A percentile compares a stretch with the other conserved stretches of the same genome.
These are phyloP conservation scores for Drosophila ananassae DNA, from an alignment of 1,140 invertebrate species.

Conservation along the genomic window DNA sequence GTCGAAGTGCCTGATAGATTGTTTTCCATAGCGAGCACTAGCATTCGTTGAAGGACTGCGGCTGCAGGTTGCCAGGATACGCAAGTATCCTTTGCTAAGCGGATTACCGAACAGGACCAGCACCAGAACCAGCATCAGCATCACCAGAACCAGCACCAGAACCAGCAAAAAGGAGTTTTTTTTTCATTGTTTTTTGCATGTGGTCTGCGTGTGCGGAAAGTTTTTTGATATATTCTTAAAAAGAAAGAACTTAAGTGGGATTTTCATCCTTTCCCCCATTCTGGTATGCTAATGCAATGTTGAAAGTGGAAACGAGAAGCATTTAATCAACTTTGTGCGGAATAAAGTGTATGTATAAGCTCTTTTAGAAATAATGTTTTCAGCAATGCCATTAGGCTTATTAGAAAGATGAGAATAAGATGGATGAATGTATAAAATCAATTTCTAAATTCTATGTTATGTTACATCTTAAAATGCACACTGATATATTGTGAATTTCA, in stretches of 20 bases:
- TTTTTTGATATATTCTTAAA: slow-evolving; percentile 19
- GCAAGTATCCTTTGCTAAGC: slow-evolving; percentile 34
- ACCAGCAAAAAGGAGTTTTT: slow-evolving; percentile 30
- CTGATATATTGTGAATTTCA: too few species aligned
- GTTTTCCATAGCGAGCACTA: slow-evolving; percentile 50
- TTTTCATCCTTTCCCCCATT: slow-evolving; percentile 15
- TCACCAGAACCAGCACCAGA: slow-evolving; percentile 14
- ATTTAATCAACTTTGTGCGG: slow-evolving; percentile 76
- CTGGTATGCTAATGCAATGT: slow-evolving; percentile 62
- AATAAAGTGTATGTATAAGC: slow-evolving; percentile 51
- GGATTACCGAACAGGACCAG: slow-evolving; percentile 27
- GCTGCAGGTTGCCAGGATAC: slow-evolving; percentile 29
- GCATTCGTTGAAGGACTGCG: slow-evolving; percentile 21
- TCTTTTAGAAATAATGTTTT: slow-evolving; percentile 22
- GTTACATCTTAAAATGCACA: background rate
- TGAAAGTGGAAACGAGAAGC: slow-evolving; percentile 26
- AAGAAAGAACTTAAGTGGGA: slow-evolving; percentile 41
- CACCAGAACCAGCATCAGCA: slow-evolving; percentile 14
- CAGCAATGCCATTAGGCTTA: slow-evolving; percentile 62
- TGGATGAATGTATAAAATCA: background rate
- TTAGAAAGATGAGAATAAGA: slow-evolving; percentile 49
- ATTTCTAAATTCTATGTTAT: background rate
- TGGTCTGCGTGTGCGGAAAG: slow-evolving; percentile 49
- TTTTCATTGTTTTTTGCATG: slow-evolving; percentile 38
- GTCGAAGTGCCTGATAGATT: slow-evolving; percentile 65